Evolutionary conservation across 2,113 vertebrate genomes (phyloP).

Genomic region (Aspiorhynchus laticeps): DNA sequence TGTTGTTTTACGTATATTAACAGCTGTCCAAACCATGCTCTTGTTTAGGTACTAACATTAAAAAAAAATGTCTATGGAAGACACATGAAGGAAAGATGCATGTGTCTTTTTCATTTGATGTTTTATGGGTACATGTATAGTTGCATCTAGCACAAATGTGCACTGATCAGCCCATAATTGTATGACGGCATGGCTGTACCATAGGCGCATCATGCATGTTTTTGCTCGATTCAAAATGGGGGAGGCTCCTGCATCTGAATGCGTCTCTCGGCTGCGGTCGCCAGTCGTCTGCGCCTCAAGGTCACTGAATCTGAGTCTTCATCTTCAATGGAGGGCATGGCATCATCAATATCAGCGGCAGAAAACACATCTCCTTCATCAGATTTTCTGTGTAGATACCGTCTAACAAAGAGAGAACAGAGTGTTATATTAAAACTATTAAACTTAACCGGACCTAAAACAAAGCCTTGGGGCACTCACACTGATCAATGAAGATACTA

Average conservation of each 20-base stretch:
- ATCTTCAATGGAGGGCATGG: conserved; percentile 70
- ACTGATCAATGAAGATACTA: not conserved
- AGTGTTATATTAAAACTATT: not conserved
- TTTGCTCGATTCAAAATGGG: conserved; percentile 34
- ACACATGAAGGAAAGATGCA: not conserved
- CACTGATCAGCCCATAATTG: not conserved
- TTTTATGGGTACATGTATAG: not conserved
- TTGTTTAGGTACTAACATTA: not conserved
- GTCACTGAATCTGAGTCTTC: conserved; percentile 73
- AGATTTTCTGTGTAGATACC: conserved; percentile 83
- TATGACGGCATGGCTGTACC: not conserved
- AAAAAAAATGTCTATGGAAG: not conserved
- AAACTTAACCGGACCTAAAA: not conserved
- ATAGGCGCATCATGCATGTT: conserved; percentile 34
- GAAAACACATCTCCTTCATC: conserved; percentile 56
- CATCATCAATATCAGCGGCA: conserved; percentile 62
- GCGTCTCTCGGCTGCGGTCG: conserved; percentile 85
- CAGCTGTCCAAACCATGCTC: not conserved
- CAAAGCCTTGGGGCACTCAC: not conserved
- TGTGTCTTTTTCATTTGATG: not conserved
- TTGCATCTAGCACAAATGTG: conserved; percentile 1
- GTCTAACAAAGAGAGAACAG: conserved; percentile 69
- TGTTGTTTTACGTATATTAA: not conserved
- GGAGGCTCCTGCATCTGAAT: conserved; percentile 79
- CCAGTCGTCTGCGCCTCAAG: conserved; percentile 84